Percentiles rank a stretch among this genome's conserved stretches.
Evolutionary conservation across 2,113 vertebrate species (phyloP).

Genomic region (Gopherus evgoodei): DNA sequence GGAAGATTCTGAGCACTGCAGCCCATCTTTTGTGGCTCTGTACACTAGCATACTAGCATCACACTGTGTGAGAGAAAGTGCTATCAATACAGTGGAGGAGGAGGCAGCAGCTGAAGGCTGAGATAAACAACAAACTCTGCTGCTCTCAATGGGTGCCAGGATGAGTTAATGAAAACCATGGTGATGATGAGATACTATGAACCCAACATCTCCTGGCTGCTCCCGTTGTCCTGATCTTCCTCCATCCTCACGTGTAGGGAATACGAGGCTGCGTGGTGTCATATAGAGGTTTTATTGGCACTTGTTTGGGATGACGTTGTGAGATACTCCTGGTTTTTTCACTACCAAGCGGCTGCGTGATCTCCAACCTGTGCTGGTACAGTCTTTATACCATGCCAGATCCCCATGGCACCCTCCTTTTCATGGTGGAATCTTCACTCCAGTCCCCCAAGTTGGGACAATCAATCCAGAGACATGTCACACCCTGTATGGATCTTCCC

Average conservation of each 20-base stretch:
- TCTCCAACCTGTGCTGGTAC: background rate
- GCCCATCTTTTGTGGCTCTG: background rate
- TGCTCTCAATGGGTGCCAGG: background rate
- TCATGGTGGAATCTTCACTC: background rate
- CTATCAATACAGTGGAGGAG: background rate
- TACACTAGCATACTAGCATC: background rate
- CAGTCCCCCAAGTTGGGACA: background rate
- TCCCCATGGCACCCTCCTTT: background rate
- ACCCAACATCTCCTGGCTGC: background rate
- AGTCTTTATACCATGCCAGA: background rate
- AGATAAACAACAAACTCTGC: background rate
- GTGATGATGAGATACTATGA: background rate
- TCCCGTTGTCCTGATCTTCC: background rate
- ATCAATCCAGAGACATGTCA: background rate
- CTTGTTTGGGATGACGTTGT: background rate
- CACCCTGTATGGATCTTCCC: background rate
- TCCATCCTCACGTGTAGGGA: fast-evolving
- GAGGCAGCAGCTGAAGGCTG: background rate
- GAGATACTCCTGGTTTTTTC: background rate
- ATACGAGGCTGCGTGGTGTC: background rate
- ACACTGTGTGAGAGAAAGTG: background rate
- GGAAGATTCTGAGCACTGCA: background rate
- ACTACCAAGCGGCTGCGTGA: fast-evolving
- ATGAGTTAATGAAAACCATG: fast-evolving
- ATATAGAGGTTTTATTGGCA: background rate